Evolutionary conservation across 1,140 invertebrate genomes (phyloP).

Genomic region (Catajapyx aquilonaris): DNA sequence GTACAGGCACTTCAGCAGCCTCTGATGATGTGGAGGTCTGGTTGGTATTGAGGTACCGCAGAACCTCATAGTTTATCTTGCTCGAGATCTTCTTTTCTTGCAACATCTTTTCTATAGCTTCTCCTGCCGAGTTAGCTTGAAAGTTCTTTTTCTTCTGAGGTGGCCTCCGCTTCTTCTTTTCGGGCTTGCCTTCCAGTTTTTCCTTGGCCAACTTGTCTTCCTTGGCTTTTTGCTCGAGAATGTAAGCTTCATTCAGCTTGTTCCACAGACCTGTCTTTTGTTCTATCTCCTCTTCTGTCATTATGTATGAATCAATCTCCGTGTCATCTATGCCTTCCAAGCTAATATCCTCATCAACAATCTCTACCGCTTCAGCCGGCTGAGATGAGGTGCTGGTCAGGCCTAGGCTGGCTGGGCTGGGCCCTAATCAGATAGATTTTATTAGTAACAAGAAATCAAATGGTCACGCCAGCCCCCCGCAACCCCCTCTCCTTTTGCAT

Average conservation of each 20-base stretch:
- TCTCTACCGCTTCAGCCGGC: too few species aligned
- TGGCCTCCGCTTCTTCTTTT: slow-evolving; percentile 40
- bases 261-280: slow-evolving; percentile 68
- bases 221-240: slow-evolving; percentile 56
- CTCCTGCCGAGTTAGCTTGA: slow-evolving; percentile 26
- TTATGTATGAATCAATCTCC: slow-evolving; percentile 71
- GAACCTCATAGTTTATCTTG: slow-evolving; percentile 95
- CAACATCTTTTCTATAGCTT: slow-evolving; percentile 86
- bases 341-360: slow-evolving; percentile 40
- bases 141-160: slow-evolving; percentile 29
- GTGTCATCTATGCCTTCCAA: slow-evolving; percentile 64
- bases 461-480: too few species aligned
- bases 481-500: too few species aligned
- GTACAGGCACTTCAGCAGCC: too few species aligned
- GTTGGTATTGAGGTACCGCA: slow-evolving; percentile 65
- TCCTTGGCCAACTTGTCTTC: slow-evolving; percentile 52
- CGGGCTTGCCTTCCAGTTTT: slow-evolving; percentile 53
- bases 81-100: slow-evolving; percentile 85
- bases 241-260: slow-evolving; percentile 58
- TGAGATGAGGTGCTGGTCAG: too few species aligned
- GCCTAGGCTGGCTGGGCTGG: slow-evolving; percentile 21
- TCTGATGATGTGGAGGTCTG: too few species aligned
- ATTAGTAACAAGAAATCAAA: too few species aligned
- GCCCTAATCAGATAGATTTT: slow-evolving; percentile 13
- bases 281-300: slow-evolving; percentile 53